Base-by-base conservation (phyloP, 2,797 vertebrate genomes). In the Carduelis carduelis region DNA sequence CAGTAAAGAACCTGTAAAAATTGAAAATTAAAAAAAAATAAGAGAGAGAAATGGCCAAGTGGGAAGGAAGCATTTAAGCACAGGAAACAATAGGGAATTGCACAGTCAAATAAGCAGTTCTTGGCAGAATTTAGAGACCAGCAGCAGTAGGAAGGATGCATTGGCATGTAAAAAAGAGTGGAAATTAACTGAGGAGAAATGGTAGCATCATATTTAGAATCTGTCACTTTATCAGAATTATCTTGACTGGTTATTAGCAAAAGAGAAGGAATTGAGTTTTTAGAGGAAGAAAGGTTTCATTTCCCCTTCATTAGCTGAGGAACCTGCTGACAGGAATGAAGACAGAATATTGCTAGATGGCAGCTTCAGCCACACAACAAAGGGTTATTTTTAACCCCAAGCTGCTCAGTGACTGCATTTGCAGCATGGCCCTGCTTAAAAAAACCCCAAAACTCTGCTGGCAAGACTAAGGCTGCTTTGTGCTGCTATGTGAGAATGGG, bases 291-390 rank as follows among this genome's bases (percentile, higher is more conserved):
- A 80, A 49, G 32, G 64, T 91, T 93, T 88, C 18, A 50, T 95
- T 95, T 94, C 68, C 90, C 79, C 87, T 71, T 88, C 78, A 47
- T 92, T 95, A 91, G 77, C 77, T 64, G 66, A 82, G 87, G 74
- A 90, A 55, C 76, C 41, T 90, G 70, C 78, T 71, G 81, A 46
- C 89, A 93, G 71, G 83, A 87, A 75, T 93, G 91, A 74, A 83
- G 82, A 74, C 49, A 84, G 81, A 79, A 56, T 60, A 75, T 74
- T 74, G 46, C 49, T 70, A 32, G 81, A 59, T 32, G 23, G 35
- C n/a, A 57, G 43, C 64, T 86, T 83, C 87, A 69, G 55, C 53
- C 69, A 78, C 3, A 4, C 72, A 65, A 55, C 60, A 77, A 95
- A 63, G 78, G 75, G 69, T 75, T 86, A 27, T 88, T 90, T 92